Base-by-base conservation (phyloP, 2,888 invertebrate species). In the Thymelicus lineola region DNA sequence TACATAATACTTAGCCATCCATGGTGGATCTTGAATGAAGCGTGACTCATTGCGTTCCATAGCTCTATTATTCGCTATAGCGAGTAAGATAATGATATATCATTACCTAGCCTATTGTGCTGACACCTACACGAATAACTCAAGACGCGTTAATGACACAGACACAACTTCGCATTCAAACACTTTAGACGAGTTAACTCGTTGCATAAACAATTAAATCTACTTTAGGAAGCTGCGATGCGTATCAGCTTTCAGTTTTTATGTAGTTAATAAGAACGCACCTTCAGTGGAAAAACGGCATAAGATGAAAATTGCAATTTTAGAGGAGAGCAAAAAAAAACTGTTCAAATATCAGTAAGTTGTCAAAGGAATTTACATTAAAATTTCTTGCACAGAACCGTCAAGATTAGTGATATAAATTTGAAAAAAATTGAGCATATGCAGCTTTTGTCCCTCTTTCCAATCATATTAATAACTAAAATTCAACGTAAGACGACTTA, bases 61-160 rank as follows among this genome's bases (percentile, higher is more conserved):
- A n/a, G n/a, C 14, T 42, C 53, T 12, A 53, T 53, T 20, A 17
- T 6, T 53, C 20, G 17, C 7, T 50, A 20, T 53, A 15, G 50
- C 17, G 50, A 17, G 15, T 50, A 15, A 7, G 50, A 9, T 50
- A 50, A 50, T 15, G 15, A 50, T 50, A 36, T 61, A 50, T 62
- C 50, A 63, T 63, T 50, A 63, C 36, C 63, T 15, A 59, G 17
- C 17, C 63, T 14, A 63, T 63, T 63, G 53, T 63, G 5, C 20
- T 53, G n/a, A 38, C 63, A 38, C 63, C 63, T 50, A 62, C 63
- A 36, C 63, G 38, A 17, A 38, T 53, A 62, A 48, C 36, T 53
- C 12, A 36, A 50, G 15, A 28, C 28, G 9, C 38, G 53, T 53
- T 53, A 66, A 60, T 72, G 64, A 63, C 35, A 48, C 35, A 48